phyloP scores from a whole-genome alignment of 2,797 vertebrate species.

The Sebastes minor region DNA sequence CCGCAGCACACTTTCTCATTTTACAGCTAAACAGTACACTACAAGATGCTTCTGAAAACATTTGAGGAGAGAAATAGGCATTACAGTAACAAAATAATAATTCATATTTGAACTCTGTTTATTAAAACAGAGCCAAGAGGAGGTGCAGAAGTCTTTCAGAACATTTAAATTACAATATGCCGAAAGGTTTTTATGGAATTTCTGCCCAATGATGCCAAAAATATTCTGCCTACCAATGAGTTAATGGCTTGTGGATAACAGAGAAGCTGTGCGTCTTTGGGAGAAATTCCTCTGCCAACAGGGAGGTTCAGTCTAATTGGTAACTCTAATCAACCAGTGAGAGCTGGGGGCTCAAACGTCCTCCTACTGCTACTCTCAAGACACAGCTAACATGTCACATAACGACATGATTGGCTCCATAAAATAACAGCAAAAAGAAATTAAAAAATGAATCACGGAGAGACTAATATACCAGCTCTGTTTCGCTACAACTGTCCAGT shows the following conservation, averaged over 20 bases:
- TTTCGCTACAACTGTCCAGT: not conserved
- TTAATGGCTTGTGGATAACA: not conserved
- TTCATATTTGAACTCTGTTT: no score
- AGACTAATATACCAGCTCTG: not conserved
- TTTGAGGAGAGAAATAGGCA: no score
- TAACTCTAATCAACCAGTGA: not conserved
- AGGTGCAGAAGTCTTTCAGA: no score
- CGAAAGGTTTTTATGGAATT: no score
- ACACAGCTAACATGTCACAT: not conserved
- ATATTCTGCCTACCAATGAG: not conserved
- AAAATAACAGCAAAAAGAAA: not conserved
- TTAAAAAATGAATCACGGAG: not conserved
- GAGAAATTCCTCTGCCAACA: not conserved
- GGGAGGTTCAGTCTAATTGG: not conserved
- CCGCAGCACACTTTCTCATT: no score
- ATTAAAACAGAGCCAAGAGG: no score
- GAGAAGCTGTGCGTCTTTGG: not conserved
- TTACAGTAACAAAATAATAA: no score
- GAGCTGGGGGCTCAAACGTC: not conserved
- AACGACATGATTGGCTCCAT: not conserved
- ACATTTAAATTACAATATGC: no score
- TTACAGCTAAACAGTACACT: no score
- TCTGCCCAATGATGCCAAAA: no score
- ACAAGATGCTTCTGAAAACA: no score
- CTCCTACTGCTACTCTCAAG: not conserved